Conservation (phyloP, 2,113 vertebrate genomes). For the Hassar affinis region DNA sequence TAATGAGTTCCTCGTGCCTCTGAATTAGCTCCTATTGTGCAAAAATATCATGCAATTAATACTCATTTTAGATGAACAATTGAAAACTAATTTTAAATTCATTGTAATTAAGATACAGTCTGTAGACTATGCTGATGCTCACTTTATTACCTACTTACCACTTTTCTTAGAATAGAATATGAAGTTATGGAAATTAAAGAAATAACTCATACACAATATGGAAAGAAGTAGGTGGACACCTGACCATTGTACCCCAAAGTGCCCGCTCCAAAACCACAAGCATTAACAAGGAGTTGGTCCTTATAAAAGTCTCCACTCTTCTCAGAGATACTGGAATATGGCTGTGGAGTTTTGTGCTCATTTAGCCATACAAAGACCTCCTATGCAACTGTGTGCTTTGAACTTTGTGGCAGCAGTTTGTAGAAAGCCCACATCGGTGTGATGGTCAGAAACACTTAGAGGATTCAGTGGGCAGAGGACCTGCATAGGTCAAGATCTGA, state of each 20-base stretch:
- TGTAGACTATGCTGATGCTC: conserved; percentile 15
- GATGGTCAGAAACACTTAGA: not conserved
- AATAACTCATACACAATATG: not conserved
- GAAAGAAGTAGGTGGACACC: not conserved
- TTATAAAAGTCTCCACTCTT: not conserved
- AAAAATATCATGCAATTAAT: conserved; percentile 47
- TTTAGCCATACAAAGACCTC: not conserved
- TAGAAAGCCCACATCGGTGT: not conserved
- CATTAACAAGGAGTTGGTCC: not conserved
- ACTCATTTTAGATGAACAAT: conserved; percentile 40
- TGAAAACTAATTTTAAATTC: conserved; percentile 39
- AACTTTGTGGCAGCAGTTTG: not conserved
- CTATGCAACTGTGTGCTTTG: not conserved
- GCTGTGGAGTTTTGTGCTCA: no score
- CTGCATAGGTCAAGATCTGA: not conserved
- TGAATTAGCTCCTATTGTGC: conserved; percentile 40
- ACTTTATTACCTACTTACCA: conserved; percentile 36
- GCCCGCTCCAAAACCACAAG: not conserved
- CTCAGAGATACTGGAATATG: not conserved
- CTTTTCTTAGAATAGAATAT: conserved; percentile 13
- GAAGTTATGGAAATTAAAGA: not conserved
- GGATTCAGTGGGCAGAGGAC: not conserved
- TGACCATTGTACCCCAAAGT: not conserved
- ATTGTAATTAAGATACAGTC: conserved; percentile 38
- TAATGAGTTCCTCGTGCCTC: conserved; percentile 44